Evolutionary conservation across 1,140 invertebrate species (phyloP).

Genomic region (Brachionus koreanus): DNA sequence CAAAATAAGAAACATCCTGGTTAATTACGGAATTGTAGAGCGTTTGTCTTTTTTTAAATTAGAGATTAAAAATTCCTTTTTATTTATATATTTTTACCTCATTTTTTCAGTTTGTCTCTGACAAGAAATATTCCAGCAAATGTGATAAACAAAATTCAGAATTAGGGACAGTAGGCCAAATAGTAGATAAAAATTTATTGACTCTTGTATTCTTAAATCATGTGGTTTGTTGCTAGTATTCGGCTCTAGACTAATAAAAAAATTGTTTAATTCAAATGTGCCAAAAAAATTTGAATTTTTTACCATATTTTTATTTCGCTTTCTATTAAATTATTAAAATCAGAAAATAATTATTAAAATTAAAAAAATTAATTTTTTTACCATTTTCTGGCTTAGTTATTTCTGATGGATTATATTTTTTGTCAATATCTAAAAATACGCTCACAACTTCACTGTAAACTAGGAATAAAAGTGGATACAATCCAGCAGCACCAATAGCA

Average conservation of each 20-base stretch:
- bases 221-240: not conserved
- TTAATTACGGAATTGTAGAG: not conserved
- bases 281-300: not conserved
- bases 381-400: not conserved
- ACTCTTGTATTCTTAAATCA: not conserved
- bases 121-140: constrained; percentile 7
- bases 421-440: not conserved
- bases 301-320: not conserved
- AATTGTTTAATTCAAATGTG: no score
- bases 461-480: constrained; percentile 7
- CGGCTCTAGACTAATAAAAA: not conserved
- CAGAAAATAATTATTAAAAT: no score
- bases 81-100: not conserved
- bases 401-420: not conserved
- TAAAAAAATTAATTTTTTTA: no score
- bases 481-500: not conserved
- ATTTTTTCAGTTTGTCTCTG: constrained; percentile 12
- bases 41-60: not conserved
- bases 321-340: no score
- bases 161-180: no score
- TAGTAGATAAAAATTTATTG: not conserved
- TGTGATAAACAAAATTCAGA: not conserved
- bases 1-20: constrained; percentile 38
- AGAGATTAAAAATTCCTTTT: not conserved
- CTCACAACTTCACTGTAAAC: no score